Base-by-base conservation (phyloP, 2,797 vertebrate genomes). In the Bradypodion ventrale region DNA sequence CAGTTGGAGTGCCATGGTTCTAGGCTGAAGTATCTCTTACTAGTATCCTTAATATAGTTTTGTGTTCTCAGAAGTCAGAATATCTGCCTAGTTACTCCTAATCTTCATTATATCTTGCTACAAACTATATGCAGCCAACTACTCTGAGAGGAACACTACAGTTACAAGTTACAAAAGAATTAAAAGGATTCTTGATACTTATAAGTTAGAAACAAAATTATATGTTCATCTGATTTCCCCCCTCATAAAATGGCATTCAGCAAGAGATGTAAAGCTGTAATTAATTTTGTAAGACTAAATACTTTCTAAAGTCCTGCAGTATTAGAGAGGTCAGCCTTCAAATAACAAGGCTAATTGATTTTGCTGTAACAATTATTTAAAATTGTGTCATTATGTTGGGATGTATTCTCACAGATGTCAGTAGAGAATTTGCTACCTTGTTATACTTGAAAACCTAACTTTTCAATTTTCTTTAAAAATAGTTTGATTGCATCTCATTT, bases 401-500 rank as follows among this genome's bases (percentile, higher is more conserved):
- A 76, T 76, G 27, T 7, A 10, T 75, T 68, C 21, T 69, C 10
- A 37, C 6, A 42, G 27, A 42, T 37, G n/a, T 16, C 27, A 52
- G 29, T 6, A n/a, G 4, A 7, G 40, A 40, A 8, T 40, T 4
- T 56, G 19, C 42, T 13, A 10, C 13, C 15, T 52, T 35, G 46
- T 68, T 56, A 37, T 69, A 65, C 23, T 49, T 25, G 6, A 46
- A 52, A 79, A 62, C 35, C 19, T 35, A 74, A 84, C 85, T 87
- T n/a, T n/a, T n/a, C n/a, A 7, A 2, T 49, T 21, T 1, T 84
- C 25, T 5, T 60, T 56, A 21, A 46, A 88, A 81, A 63, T 90
- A 65, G n/a, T n/a, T 52, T 56, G 21, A 56, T 19, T 92, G 63
- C 60, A 46, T 10, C 59, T 89, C 0, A 69, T 79, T 86, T 92